phyloP scores from a whole-genome alignment of 2,888 invertebrate species.

The Synanthedon formicaeformis region DNA sequence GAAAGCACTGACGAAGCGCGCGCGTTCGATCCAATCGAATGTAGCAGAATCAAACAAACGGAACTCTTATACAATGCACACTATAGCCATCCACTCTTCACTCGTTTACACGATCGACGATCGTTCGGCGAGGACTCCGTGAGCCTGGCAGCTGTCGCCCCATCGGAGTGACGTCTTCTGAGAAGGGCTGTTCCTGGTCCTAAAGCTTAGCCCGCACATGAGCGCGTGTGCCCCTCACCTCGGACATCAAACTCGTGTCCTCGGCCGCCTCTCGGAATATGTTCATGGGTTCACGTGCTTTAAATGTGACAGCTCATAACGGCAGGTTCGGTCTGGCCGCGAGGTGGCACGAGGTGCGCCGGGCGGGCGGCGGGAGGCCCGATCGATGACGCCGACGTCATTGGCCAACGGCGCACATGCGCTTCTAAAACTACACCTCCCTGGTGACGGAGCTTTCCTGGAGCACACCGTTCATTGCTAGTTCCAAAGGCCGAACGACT shows the following conservation, averaged over 20 bases:
- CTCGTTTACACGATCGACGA: slow-evolving; percentile 2
- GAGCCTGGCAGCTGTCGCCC: slow-evolving; percentile 85
- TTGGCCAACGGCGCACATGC: slow-evolving; percentile 25
- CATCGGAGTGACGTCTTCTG: slow-evolving; percentile 96
- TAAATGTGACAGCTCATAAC: slow-evolving; percentile 23
- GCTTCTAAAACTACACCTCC: slow-evolving; percentile 13
- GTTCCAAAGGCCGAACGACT: neutral
- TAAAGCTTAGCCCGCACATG: slow-evolving; percentile 97
- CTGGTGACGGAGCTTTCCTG: neutral
- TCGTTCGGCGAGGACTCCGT: slow-evolving; percentile 4
- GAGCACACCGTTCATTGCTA: slow-evolving; percentile 16
- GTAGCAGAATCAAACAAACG: neutral
- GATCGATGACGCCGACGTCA: slow-evolving; percentile 64
- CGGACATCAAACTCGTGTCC: slow-evolving; percentile 30
- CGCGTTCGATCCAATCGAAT: neutral
- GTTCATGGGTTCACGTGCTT: slow-evolving; percentile 30
- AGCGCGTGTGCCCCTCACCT: slow-evolving; percentile 66
- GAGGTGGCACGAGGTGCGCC: slow-evolving; percentile 8
- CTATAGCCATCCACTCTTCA: neutral
- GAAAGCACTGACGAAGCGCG: no score
- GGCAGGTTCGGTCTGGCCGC: slow-evolving; percentile 3
- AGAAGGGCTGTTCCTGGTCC: slow-evolving; percentile 96
- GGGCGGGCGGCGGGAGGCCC: slow-evolving; percentile 10
- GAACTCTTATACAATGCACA: no score
- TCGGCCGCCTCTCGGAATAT: slow-evolving; percentile 27